Base-by-base conservation (phyloP, 2,888 invertebrate species). In the Lottia gigantea region DNA sequence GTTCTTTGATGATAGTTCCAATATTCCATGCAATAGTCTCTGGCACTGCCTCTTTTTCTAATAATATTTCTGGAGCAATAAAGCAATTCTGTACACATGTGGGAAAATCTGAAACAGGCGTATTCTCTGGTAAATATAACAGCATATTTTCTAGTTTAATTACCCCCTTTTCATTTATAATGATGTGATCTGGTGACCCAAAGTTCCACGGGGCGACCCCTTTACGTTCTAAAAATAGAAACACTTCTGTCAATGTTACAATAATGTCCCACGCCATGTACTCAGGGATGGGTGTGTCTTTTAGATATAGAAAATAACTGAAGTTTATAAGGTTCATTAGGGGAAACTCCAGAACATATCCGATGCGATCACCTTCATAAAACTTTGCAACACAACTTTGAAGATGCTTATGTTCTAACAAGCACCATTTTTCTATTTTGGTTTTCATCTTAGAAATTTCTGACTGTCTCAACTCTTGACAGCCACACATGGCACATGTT, bases 321-420 rank as follows among this genome's bases (percentile, higher is more conserved):
- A 83, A 74, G 68, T 84, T 82, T 66, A 83, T 82, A 25, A 86
- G 72, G 25, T 82, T 83, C 23, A 82, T 81, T 12, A 81, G 74
- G 15, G 85, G 85, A 66, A 83, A 82, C 67, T 84, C 83, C 66
- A 85, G 78, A 25, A 85, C 80, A 69, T 82, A 82, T 46, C 81
- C 76, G 15, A 77, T 75, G 8, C 68, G 66, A n/a, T 73, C 74
- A 11, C 40, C 40, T 63, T 85, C 83, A 23, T 71, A 31, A 67
- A 84, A 80, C 26, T 76, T 73, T 16, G 83, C 75, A 63, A 78
- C 80, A 69, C 84, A 82, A 61, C 79, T 78, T 81, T 84, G 80
- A 12, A 86, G 71, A 68, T 84, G 81, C 16, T 75, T 74, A 70
- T 86, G 86, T 19, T 74, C 76, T 23, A 83, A 70, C n/a, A 74